Percentiles rank a stretch among this genome's conserved stretches.
These are phyloP conservation scores for Zele albiditarsus DNA, from an alignment of 2,888 invertebrate species.

Conservation along the genomic window DNA sequence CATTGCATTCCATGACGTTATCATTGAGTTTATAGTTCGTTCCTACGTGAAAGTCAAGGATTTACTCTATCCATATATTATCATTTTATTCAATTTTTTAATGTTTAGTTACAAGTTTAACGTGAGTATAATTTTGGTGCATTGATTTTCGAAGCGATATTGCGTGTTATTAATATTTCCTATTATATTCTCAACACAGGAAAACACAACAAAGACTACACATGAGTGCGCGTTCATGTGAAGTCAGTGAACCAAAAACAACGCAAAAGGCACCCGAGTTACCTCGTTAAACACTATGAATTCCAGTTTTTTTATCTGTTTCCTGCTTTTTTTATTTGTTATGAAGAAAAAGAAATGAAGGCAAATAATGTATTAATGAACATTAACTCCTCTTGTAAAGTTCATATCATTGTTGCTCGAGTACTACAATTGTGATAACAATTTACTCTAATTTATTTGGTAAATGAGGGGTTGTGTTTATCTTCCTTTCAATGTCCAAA, in stretches of 20 bases:
- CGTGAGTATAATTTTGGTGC: not conserved
- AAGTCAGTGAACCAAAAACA: constrained; percentile 54
- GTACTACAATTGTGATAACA: no score
- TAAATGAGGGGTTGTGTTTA: no score
- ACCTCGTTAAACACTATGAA: not conserved
- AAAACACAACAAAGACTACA: constrained; percentile 53
- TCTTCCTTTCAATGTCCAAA: no score
- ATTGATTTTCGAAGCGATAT: constrained; percentile 18
- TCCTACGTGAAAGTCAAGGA: constrained; percentile 39
- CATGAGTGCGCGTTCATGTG: constrained; percentile 50
- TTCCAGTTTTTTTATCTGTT: not conserved
- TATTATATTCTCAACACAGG: constrained; percentile 47
- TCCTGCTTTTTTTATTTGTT: not conserved
- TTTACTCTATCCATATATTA: not conserved
- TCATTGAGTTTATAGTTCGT: not conserved
- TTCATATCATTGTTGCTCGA: no score
- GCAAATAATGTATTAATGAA: no score
- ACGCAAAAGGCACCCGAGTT: constrained; percentile 44
- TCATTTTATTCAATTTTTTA: not conserved
- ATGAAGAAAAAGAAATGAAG: no score
- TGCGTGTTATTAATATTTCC: constrained; percentile 50
- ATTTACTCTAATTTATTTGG: no score
- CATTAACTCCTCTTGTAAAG: no score
- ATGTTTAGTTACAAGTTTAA: not conserved
- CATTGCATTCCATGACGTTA: not conserved